Conservation (phyloP, 2,113 vertebrate genomes). For the Nanorana parkeri region DNA sequence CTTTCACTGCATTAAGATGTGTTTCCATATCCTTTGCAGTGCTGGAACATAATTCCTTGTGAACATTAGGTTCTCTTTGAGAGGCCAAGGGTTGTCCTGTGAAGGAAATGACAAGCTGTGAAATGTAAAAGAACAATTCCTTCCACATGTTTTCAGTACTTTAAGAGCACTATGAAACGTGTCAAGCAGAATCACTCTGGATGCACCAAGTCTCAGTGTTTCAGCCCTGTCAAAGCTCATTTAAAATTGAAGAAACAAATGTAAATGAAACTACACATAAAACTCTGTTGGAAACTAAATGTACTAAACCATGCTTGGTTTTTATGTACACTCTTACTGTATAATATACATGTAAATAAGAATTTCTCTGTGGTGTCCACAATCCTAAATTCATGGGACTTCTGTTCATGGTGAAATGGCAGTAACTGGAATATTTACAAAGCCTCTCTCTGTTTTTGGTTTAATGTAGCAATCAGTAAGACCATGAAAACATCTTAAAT, state of each 20-base stretch:
- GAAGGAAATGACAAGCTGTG: slow-evolving; percentile 99
- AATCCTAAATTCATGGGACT: too few relatives aligned
- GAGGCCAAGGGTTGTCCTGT: slow-evolving; percentile 91
- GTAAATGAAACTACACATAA: not conserved
- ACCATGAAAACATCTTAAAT: too few relatives aligned
- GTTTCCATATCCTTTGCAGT: slow-evolving; percentile 78
- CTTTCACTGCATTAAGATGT: slow-evolving; percentile 79
- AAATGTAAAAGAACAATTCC: slow-evolving; percentile 99
- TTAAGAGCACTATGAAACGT: slow-evolving; percentile 84
- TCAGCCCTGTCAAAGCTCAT: slow-evolving; percentile 92
- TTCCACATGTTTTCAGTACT: slow-evolving; percentile 95
- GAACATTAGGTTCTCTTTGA: slow-evolving; percentile 87
- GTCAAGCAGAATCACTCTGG: slow-evolving; percentile 84
- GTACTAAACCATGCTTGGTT: not conserved
- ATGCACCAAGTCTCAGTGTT: slow-evolving; percentile 84
- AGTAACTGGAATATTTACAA: too few relatives aligned
- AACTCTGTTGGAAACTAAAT: not conserved
- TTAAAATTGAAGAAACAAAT: slow-evolving; percentile 82
- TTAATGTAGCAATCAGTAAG: too few relatives aligned
- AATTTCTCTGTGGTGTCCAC: too few relatives aligned
- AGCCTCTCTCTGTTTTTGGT: too few relatives aligned
- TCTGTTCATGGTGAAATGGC: too few relatives aligned
- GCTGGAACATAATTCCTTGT: slow-evolving; percentile 91
- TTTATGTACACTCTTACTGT: not conserved
- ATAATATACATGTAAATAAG: too few relatives aligned